These are phyloP conservation scores for human DNA, from an alignment of 2,113 vertebrate species.

Conservation along the genomic window DNA sequence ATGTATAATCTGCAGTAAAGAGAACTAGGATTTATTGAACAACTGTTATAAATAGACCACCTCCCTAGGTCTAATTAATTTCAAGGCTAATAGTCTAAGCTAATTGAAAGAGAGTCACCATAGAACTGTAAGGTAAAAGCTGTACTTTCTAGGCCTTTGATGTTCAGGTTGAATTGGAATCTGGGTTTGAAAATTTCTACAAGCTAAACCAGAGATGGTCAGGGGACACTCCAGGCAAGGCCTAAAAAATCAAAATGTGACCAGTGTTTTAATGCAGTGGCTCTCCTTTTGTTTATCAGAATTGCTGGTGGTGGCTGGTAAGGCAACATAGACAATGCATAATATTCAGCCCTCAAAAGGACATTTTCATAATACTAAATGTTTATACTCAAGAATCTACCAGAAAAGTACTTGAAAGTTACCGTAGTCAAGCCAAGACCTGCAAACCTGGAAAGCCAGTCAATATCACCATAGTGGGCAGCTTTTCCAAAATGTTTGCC, in stretches of 20 bases:
- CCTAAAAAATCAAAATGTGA: neutral
- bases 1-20: neutral
- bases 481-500: slow-evolving; percentile 41
- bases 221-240: neutral
- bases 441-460: neutral
- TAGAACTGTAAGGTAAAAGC: neutral
- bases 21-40: slow-evolving; percentile 2
- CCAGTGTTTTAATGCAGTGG: neutral
- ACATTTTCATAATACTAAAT: neutral
- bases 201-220: neutral
- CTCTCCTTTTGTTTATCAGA: slow-evolving; percentile 27
- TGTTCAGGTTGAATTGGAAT: neutral
- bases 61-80: neutral
- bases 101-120: slow-evolving; percentile 29
- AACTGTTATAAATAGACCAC: neutral
- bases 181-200: neutral
- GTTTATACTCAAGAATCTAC: neutral
- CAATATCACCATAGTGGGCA: neutral
- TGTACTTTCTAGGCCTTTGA: neutral
- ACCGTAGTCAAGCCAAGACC: neutral
- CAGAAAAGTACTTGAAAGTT: slow-evolving; percentile 11
- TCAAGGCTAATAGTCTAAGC: neutral
- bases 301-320: neutral
- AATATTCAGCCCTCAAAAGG: neutral
- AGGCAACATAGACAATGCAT: neutral